Conservation (phyloP, 2,113 vertebrate genomes). For the Hyperoodon ampullatus region DNA sequence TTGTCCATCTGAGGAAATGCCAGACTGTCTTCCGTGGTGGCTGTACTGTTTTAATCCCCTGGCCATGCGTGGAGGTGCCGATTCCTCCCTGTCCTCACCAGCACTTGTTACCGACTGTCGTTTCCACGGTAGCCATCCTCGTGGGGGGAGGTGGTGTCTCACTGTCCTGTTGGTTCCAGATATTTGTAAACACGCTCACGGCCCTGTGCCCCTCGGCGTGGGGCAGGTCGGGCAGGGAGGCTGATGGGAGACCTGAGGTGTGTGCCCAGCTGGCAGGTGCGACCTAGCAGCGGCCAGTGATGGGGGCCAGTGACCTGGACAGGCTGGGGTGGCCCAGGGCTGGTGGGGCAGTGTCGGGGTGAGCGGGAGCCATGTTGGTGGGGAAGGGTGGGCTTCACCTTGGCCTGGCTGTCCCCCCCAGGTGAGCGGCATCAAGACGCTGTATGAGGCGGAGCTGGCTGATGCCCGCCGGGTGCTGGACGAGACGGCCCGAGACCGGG, state of each 20-base stretch:
- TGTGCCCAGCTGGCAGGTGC: neutral
- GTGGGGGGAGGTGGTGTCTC: fast-evolving
- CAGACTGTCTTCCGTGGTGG: neutral
- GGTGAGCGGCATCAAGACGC: slow-evolving; percentile 93
- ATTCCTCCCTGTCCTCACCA: fast-evolving
- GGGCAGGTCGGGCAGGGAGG: neutral
- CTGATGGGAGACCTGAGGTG: neutral
- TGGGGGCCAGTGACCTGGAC: neutral
- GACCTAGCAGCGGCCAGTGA: neutral
- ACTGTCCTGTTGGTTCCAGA: neutral
- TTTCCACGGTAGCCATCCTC: neutral
- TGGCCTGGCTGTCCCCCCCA: slow-evolving; percentile 53
- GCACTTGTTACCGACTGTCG: neutral
- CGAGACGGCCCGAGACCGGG: slow-evolving; percentile 94
- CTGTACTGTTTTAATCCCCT: fast-evolving
- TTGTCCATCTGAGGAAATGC: neutral
- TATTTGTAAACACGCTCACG: neutral
- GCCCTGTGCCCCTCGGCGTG: fast-evolving
- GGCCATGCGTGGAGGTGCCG: fast-evolving
- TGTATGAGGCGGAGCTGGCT: slow-evolving; percentile 95
- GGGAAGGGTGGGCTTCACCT: neutral
- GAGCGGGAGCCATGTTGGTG: fast-evolving
- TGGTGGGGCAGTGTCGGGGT: fast-evolving
- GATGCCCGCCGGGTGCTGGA: slow-evolving; percentile 95
- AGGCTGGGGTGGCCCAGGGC: neutral